Evolutionary conservation across 2,113 vertebrate genomes (phyloP).

Genomic region (Paramisgurnus dabryanus): DNA sequence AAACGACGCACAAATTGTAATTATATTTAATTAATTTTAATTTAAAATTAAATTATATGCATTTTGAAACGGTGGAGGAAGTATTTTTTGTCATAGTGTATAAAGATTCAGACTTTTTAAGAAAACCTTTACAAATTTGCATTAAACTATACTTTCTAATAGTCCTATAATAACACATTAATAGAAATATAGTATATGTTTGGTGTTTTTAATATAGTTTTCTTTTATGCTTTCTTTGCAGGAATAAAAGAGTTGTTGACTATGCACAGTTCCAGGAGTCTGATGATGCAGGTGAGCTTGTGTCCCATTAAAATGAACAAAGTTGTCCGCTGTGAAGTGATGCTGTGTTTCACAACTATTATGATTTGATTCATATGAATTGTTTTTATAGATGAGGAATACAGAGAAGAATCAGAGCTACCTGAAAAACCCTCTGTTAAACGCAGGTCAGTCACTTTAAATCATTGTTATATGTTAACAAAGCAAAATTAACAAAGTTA

Average conservation of each 20-base stretch:
- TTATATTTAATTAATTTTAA: no score
- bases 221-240: conserved; percentile 58
- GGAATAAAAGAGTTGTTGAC: conserved; percentile 98
- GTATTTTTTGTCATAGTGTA: no score
- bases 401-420: conserved; percentile 85
- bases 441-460: conserved; percentile 38
- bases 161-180: background rate
- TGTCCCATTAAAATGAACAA: no score
- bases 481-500: background rate
- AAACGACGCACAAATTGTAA: no score
- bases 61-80: no score
- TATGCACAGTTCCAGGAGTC: conserved; percentile 99
- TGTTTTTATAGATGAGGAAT: conserved; percentile 88
- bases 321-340: background rate
- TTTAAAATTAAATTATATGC: no score
- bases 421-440: conserved; percentile 84
- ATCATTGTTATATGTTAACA: background rate
- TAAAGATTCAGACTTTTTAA: no score
- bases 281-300: conserved; percentile 81
- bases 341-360: background rate
- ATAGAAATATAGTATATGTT: background rate
- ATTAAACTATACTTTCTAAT: background rate
- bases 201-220: background rate
- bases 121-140: no score
- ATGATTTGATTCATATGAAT: conserved; percentile 18